Base-by-base conservation (phyloP, 2,113 vertebrate species). In the Hoplias malabaricus region DNA sequence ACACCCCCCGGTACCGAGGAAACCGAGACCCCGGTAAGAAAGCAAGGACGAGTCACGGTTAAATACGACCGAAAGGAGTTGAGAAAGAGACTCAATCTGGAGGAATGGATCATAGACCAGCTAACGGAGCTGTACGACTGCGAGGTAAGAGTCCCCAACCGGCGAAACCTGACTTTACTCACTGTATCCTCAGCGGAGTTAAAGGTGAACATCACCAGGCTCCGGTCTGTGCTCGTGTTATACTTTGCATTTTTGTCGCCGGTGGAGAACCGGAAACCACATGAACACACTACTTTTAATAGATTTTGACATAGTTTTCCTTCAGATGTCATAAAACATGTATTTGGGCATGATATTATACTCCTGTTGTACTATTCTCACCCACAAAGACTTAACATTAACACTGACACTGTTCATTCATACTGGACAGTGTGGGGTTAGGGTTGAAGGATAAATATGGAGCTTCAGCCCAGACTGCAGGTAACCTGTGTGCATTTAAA, bases 31-130 rank as follows among this genome's bases (percentile, higher is more conserved):
- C 94, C 94, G 0, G 95, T 93, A 77, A 90, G 95, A 79, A 95
- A 95, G 85, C 95, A 95, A 82, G 95, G 96, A 67, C 92, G 94
- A 69, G 96, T 97, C 40, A 97, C 96, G 56, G 95, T 97, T 65
- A 96, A 96, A 89, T 97, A 97, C 78, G 95, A 97, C 89, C 94
- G 95, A 6, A 96, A 96, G 85, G 95, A 97, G 88, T 92, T 96
- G 78, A 90, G 95, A 75, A 96, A 96, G 90, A 91, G 95, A 85
- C 94, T 97, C 80, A 94, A 95, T 88, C 91, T 97, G 90, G 96
- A 97, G 84, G 96, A 97, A 87, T 97, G 96, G 96, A 96, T 97
- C 84, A 91, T 97, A 85, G 92, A 95, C 56, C 95, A 95, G 92
- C 93, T 97, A 77, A 95, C 95, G 69, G 92, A 92, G 79, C 93